Evolutionary conservation across 2,888 invertebrate species (phyloP), one percentile per base, ranked within the genome.

Genomic region (Acholoe squamosa): DNA sequence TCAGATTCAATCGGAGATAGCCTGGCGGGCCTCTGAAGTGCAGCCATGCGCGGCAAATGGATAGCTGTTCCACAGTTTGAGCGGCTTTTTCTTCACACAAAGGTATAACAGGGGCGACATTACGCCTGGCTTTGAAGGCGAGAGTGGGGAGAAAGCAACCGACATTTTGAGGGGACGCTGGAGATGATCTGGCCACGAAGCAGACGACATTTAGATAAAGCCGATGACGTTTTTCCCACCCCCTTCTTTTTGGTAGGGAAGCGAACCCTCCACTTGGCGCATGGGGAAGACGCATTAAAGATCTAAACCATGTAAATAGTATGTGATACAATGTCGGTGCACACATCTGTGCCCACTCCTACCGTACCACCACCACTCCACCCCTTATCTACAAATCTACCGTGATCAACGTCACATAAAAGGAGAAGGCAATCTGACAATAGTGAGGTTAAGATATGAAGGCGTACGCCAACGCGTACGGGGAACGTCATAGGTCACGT

Each of bases 1-100:
- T 80, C 80, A 33, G 80, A 80, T 80, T 80, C 34, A 43, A 80
- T 80, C 33, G 80, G 80, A 43, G 80, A 80, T 71, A 71, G 71
- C 71, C 28, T 14, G 31, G 28, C 80, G 19, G 7, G 80, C 80
- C 80, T 80, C 80, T 80, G 80, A 80, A 14, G 80, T 80, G 80
- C 80, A 80, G 34, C 80, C 80, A 43, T 80, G 80, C 25, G 80
- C 19, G 43, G n/a, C 80, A 80, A 80, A 80, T 80, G 80, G 80
- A 80, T 33, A n/a, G 80, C 25, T 80, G 80, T 80, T 80, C 80
- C 80, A 43, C 80, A 80, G 80, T 80, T 80, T 80, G 80, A 80
- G 80, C 80, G 34, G 80, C 80, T 43, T 80, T 80, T 43, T 43
- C 80, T 12, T 31, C 43, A 33, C 80, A 80, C 80, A 80, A 80